Conservation (phyloP, 2,888 invertebrate species). For the Andrena camellia region DNA sequence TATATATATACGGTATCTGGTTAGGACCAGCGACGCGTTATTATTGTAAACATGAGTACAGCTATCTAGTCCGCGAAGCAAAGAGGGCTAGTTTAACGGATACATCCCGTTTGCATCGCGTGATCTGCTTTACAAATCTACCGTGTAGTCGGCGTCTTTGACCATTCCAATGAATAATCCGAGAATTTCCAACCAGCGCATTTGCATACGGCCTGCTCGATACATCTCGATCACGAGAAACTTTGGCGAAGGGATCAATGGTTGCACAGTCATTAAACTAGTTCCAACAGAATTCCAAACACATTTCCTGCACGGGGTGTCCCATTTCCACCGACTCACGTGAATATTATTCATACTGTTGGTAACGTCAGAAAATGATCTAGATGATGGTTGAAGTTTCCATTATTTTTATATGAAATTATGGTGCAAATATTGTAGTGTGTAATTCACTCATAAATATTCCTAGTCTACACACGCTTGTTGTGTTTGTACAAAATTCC, state of each 20-base stretch:
- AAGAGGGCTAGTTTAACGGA: constrained; percentile 34
- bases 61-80: constrained; percentile 20
- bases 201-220: neutral
- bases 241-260: constrained; percentile 11
- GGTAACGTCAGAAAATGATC: neutral
- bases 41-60: constrained; percentile 50
- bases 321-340: neutral
- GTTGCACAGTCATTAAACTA: neutral
- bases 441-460: constrained; percentile 30
- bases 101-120: constrained; percentile 31
- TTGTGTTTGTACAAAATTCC: too few species aligned
- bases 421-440: constrained; percentile 1
- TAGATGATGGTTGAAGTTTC: constrained; percentile 1
- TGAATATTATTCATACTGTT: too few species aligned
- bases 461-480: neutral
- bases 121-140: constrained; percentile 10
- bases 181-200: constrained; percentile 16
- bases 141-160: constrained; percentile 25
- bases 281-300: neutral
- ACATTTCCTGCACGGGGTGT: neutral
- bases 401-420: too few species aligned
- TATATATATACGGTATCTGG: constrained; percentile 27
- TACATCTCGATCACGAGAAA: neutral
- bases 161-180: constrained; percentile 46
- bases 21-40: constrained; percentile 34